Percentiles rank a stretch among this genome's conserved stretches.
Evolutionary conservation across 2,113 vertebrate genomes (phyloP).

Genomic region (Poeciliopsis retropinna): DNA sequence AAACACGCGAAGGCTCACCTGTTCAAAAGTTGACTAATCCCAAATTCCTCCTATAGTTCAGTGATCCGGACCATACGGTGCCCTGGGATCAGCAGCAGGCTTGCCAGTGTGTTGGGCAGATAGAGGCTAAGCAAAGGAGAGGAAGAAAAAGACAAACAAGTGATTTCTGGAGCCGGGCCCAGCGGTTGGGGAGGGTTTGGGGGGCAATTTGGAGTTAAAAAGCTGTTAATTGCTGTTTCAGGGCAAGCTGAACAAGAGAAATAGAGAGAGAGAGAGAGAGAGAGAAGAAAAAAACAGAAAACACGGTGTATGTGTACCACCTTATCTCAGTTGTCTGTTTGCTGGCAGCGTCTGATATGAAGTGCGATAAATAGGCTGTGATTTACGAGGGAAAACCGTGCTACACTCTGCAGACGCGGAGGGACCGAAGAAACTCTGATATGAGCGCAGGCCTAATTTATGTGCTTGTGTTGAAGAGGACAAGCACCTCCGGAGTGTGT

Average conservation of each 20-base stretch:
- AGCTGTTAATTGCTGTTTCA: conserved; percentile 20
- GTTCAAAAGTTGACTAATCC: conserved; percentile 64
- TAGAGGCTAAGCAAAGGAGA: background rate
- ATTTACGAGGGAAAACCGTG: conserved; percentile 39
- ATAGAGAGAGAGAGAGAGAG: background rate
- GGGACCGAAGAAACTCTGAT: conserved; percentile 40
- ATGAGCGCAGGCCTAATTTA: conserved; percentile 44
- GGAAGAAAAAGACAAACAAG: background rate
- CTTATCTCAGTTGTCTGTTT: conserved; percentile 26
- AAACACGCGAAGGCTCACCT: conserved; percentile 58
- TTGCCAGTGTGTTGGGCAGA: conserved; percentile 13
- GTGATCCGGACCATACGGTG: conserved; percentile 40
- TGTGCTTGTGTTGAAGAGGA: conserved; percentile 38
- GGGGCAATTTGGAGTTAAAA: background rate
- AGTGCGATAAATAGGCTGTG: conserved; percentile 19
- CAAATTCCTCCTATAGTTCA: conserved; percentile 44
- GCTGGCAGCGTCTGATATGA: conserved; percentile 36
- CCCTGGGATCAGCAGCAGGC: conserved; percentile 40
- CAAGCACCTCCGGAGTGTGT: conserved; percentile 40
- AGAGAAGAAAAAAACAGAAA: background rate
- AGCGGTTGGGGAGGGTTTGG: too few relatives aligned
- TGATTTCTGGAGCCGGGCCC: conserved; percentile 2
- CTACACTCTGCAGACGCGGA: conserved; percentile 37
- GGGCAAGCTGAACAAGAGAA: background rate
- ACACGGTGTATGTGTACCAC: background rate